These are phyloP conservation scores for Drosophila conformis DNA, from an alignment of 2,888 invertebrate species.

Conservation along the genomic window DNA sequence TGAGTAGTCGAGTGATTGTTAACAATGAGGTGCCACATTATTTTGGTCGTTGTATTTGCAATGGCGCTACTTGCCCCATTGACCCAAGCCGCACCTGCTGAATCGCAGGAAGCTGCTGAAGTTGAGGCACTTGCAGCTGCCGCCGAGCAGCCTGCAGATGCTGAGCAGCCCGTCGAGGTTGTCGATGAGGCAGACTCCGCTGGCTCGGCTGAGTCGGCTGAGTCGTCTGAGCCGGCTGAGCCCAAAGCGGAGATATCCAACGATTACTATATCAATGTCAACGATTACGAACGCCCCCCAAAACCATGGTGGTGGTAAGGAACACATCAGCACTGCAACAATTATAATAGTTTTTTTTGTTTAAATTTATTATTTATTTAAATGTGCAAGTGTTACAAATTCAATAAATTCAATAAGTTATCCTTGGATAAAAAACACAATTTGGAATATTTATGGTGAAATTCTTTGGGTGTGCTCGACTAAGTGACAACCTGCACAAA, in stretches of 20 bases:
- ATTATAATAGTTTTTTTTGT: neutral
- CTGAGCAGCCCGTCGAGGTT: slow-evolving; percentile 8
- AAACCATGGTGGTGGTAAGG: slow-evolving; percentile 48
- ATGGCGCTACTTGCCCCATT: slow-evolving; percentile 41
- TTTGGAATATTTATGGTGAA: neutral
- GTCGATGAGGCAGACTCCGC: slow-evolving; percentile 19
- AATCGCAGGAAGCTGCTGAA: neutral
- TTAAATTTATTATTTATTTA: slow-evolving; percentile 36
- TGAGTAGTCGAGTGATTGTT: neutral
- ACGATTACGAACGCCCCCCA: slow-evolving; percentile 26
- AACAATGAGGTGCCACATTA: slow-evolving; percentile 48
- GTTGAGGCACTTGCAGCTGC: slow-evolving; percentile 4
- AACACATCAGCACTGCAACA: neutral
- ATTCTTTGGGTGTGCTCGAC: neutral
- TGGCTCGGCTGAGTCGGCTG: slow-evolving; percentile 22
- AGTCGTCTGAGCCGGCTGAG: neutral
- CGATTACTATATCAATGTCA: slow-evolving; percentile 48
- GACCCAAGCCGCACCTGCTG: slow-evolving; percentile 15
- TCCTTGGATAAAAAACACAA: neutral
- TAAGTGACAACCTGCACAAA: neutral
- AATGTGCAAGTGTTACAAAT: slow-evolving; percentile 14
- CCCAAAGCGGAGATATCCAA: neutral
- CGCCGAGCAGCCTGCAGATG: neutral
- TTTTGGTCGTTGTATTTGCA: slow-evolving; percentile 41
- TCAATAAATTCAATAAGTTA: neutral